A percentile compares a stretch with the other conserved stretches of the same genome.
These are phyloP conservation scores for Drosophila virilis DNA, from an alignment of 1,140 invertebrate species.

Conservation along the genomic window DNA sequence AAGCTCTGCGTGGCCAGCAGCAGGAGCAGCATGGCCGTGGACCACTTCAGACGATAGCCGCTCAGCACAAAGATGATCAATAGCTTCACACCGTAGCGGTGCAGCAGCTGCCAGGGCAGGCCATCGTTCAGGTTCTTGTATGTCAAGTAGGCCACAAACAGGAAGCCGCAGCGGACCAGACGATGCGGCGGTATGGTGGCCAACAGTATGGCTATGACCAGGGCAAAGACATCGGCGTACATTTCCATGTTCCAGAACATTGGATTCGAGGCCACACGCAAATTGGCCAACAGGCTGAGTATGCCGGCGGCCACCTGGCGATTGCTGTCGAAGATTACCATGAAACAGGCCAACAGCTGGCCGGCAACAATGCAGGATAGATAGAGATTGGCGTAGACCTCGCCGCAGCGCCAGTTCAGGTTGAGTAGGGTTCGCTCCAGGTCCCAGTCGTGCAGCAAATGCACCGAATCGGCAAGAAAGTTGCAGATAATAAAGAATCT, in stretches of 20 bases:
- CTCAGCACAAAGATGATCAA: not conserved
- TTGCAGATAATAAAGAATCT: not conserved
- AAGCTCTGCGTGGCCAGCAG: not conserved
- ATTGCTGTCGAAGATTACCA: not conserved
- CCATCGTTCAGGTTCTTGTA: not conserved
- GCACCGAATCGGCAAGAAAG: not conserved
- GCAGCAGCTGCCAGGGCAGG: not conserved
- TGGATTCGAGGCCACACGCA: not conserved
- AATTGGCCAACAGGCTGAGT: constrained; percentile 2
- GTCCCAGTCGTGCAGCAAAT: not conserved
- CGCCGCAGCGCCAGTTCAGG: not conserved
- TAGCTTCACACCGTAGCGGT: not conserved
- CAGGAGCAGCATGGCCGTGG: not conserved
- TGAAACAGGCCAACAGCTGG: not conserved
- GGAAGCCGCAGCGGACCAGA: not conserved
- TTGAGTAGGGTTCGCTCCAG: not conserved
- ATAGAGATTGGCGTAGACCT: not conserved
- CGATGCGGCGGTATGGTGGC: not conserved
- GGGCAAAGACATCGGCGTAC: not conserved
- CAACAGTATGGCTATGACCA: not conserved
- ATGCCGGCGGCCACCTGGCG: not conserved
- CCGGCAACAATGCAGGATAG: not conserved
- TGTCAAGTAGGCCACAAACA: constrained; percentile 5
- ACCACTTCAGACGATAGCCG: not conserved
- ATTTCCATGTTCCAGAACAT: not conserved